These are phyloP conservation scores for Trematocara unimaculatum DNA, from an alignment of 2,113 vertebrate genomes.

Conservation along the genomic window DNA sequence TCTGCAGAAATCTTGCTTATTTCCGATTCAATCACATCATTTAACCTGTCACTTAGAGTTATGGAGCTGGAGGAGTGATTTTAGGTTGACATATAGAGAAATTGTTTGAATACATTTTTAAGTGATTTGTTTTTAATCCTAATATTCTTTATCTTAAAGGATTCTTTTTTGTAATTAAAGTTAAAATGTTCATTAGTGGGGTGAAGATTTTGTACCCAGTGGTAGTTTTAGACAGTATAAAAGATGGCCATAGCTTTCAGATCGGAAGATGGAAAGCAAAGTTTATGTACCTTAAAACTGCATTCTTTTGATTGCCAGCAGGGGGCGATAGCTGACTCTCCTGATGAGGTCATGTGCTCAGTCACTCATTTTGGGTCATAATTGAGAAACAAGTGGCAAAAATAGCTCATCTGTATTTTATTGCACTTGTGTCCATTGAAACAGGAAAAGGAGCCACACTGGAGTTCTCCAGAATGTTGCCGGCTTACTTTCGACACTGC, in stretches of 20 bases:
- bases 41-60: not conserved
- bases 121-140: rapidly evolving
- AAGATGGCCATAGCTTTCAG: rapidly evolving
- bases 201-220: not conserved
- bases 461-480: not conserved
- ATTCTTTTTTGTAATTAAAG: not conserved
- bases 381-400: not conserved
- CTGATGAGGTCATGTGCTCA: rapidly evolving
- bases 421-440: not conserved
- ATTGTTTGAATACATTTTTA: rapidly evolving
- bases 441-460: not conserved
- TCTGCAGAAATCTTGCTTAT: not conserved
- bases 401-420: not conserved
- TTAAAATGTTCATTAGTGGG: not conserved
- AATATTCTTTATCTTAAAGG: not conserved
- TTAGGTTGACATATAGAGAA: not conserved
- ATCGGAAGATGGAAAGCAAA: rapidly evolving
- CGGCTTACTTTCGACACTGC: not conserved
- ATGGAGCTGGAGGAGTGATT: not conserved
- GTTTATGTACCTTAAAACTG: not conserved
- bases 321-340: not conserved
- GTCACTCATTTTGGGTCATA: not conserved
- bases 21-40: not conserved
- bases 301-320: not conserved
- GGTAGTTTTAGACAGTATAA: not conserved